Base-by-base conservation (phyloP, 2,888 invertebrate species). In the Hydriomena furcata region DNA sequence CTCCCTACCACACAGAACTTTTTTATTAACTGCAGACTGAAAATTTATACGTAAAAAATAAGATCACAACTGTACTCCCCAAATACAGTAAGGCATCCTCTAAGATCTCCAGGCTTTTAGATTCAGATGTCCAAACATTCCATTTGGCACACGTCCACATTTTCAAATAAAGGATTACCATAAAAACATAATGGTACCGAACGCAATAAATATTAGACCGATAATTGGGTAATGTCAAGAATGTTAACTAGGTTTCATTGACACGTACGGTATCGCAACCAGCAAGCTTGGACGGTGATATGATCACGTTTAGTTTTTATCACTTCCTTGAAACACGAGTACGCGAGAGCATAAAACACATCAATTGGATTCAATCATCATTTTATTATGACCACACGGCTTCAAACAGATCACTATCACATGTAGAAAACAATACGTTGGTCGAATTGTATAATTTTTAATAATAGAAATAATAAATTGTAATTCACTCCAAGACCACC, bases 391-490 rank as follows among this genome's bases (percentile, higher is more conserved):
- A 28, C 24, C 25, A 23, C 30, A 25, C 35, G 28, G 10, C 28
- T 28, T 13, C 20, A 24, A 30, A 11, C 21, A 20, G 12, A 30
- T 34, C 45, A 56, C 47, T 44, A 51, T 10, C 23, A 48, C 28
- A 10, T 11, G 12, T 7, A 7, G 7, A 24, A 35, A 11, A 11
- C 10, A 7, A 36, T 5, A 13, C 6, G 8, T 4, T 11, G 21
- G 6, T 35, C 17, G 10, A 0, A 1, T 28, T 28, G 40, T 6
- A 57, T 57, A 57, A 28, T 25, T 32, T 43, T 5, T 30, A 21
- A 13, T 40, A 65, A 68, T 69, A 68, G 61, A 66, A 62, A 65
- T 65, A 46, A 44, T 48, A 53, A 61, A 60, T 59, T 43, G 45
- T 55, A 58, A 58, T 59, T 59, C 62, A 60, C 56, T 41, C 44